Base-by-base conservation (phyloP, 1,140 invertebrate species). In the Heliconius himera region DNA sequence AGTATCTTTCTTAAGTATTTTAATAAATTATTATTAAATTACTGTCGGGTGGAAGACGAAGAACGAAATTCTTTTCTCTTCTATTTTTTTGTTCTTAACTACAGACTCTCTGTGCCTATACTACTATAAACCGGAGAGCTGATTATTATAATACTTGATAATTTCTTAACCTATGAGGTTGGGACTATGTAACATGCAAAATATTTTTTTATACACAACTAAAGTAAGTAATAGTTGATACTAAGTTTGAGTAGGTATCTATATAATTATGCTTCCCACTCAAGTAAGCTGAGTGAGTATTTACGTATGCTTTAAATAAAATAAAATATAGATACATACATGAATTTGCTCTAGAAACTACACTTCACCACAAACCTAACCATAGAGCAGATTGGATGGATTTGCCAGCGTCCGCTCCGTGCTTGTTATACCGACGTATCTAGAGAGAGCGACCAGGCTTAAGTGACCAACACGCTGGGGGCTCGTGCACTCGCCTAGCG, bases 401-500 rank as follows among this genome's bases (percentile, higher is more conserved):
- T 66, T 66, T 66, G 60, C 60, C 60, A 29, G 60, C 3, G 60
- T 66, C 22, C 60, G 60, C 22, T 66, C 26, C 22, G 22, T 66
- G 22, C 22, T 66, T 66, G 60, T 66, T 66, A 66, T 66, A 29
- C 26, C 60, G 22, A 66, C 60, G 22, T 66, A 66, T 9, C 11
- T 66, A 66, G 6, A 60, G 56, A 60, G 56, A 66, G 60, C 56
- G 56, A 60, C 60, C 60, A 29, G 22, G 60, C 60, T 66, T 66
- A 66, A 26, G 60, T 66, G 60, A 22, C 60, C 60, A 66, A 66
- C 9, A 66, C 60, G 60, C 26, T 29, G 26, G 60, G 5, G 60
- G 11, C 60, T 22, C 60, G 26, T 66, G 60, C 26, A 66, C 13
- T 11, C 11, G 26, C 3, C 22, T 66, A 29, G 26, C 56, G 22